Conservation (phyloP, 2,113 vertebrate species). For the Poeciliopsis occidentalis region DNA sequence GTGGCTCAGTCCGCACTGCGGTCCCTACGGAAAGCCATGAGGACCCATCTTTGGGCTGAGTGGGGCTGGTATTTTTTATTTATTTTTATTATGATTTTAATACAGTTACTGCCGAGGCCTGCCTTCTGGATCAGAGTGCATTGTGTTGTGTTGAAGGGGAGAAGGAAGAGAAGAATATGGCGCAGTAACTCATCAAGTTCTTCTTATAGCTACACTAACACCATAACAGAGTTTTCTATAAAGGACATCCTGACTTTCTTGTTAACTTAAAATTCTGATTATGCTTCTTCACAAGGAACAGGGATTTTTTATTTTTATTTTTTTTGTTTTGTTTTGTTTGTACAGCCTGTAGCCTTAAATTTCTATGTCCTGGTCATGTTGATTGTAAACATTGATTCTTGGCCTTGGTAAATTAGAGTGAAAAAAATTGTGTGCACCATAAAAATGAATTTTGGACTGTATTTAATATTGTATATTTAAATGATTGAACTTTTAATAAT, state of each 20-base stretch:
- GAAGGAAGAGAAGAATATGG: constrained; percentile 22
- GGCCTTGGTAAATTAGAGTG: not conserved
- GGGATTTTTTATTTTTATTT: too few species aligned
- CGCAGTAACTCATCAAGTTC: constrained; percentile 20
- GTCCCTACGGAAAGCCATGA: constrained; percentile 89
- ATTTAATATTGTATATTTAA: not conserved
- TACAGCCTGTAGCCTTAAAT: not conserved
- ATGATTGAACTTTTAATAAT: not conserved
- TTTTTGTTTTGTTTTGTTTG: not conserved
- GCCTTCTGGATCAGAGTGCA: constrained; percentile 6
- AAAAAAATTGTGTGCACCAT: not conserved
- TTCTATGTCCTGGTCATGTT: not conserved
- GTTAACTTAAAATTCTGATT: not conserved
- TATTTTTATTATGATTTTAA: too few species aligned
- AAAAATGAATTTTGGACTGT: not conserved
- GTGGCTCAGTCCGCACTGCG: constrained; percentile 96
- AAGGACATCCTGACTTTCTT: not conserved
- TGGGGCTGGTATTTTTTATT: constrained; percentile 54
- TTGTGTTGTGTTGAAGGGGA: constrained; percentile 15
- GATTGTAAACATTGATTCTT: not conserved
- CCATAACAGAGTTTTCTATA: not conserved
- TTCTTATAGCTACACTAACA: not conserved
- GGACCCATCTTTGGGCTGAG: constrained; percentile 71
- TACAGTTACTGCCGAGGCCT: constrained; percentile 20
- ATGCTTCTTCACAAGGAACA: too few species aligned